A percentile compares a stretch with the other conserved stretches of the same genome.
phyloP scores from a whole-genome alignment of 2,888 invertebrate genomes.

The Pyrocoelia pectoralis region DNA sequence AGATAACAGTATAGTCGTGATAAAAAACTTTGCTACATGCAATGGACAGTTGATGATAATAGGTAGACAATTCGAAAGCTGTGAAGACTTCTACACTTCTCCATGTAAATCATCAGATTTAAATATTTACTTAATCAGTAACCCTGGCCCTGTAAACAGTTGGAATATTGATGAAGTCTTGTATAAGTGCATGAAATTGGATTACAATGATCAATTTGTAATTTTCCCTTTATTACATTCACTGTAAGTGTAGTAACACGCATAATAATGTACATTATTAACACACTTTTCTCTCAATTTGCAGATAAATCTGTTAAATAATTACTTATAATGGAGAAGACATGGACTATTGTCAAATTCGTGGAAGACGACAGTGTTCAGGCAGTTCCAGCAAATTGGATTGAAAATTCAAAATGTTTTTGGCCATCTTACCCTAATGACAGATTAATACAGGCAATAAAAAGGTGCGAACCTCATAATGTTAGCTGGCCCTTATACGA shows the following conservation, averaged over 20 bases:
- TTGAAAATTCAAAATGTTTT: neutral
- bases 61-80: neutral
- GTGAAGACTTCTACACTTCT: neutral
- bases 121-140: slow-evolving; percentile 1
- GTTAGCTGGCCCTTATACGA: slow-evolving; percentile 5
- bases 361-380: neutral
- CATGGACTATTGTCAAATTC: slow-evolving; percentile 11
- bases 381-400: slow-evolving; percentile 13
- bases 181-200: slow-evolving; percentile 1
- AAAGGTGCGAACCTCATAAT: neutral
- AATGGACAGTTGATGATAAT: neutral
- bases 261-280: neutral
- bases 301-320: neutral
- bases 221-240: slow-evolving; percentile 6
- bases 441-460: neutral
- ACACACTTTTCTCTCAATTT: neutral
- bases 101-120: slow-evolving; percentile 7
- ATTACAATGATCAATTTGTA: neutral
- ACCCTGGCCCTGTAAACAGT: neutral
- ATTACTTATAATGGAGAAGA: neutral
- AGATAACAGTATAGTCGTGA: slow-evolving; percentile 4
- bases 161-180: neutral
- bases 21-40: neutral
- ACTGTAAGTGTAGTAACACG: neutral
- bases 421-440: neutral